phyloP scores from a whole-genome alignment of 2,888 invertebrate species.

The Epiblema foenella region DNA sequence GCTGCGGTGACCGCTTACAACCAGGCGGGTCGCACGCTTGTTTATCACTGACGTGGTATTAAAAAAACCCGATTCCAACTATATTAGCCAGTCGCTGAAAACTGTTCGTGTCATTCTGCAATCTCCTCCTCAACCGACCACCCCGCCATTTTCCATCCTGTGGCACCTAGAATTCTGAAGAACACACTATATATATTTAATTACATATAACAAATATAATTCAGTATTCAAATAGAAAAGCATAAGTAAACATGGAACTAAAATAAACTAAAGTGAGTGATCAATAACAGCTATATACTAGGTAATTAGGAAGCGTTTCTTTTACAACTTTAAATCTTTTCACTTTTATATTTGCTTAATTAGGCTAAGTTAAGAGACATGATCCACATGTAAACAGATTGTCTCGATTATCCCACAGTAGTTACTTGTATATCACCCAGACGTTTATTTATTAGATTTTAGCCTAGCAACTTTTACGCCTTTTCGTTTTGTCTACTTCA shows the following conservation, averaged over 20 bases:
- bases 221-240: not conserved
- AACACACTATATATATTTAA: not conserved
- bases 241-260: not conserved
- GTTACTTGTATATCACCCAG: not conserved
- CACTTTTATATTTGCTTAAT: conserved; percentile 7
- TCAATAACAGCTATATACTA: not conserved
- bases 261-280: conserved; percentile 10
- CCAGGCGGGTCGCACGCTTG: too few relatives aligned
- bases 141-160: too few relatives aligned
- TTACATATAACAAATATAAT: not conserved
- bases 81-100: too few relatives aligned
- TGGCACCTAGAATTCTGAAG: not conserved
- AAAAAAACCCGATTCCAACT: too few relatives aligned
- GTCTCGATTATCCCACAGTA: not conserved
- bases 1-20: too few relatives aligned
- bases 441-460: not conserved
- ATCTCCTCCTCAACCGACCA: too few relatives aligned
- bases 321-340: conserved; percentile 4
- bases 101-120: too few relatives aligned
- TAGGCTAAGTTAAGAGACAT: not conserved
- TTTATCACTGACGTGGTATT: too few relatives aligned
- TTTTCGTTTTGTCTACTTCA: not conserved
- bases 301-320: conserved; percentile 5
- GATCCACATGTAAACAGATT: conserved; percentile 16
- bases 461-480: not conserved